phyloP scores from a whole-genome alignment of 2,888 invertebrate genomes.

The Eristalis intricaria region DNA sequence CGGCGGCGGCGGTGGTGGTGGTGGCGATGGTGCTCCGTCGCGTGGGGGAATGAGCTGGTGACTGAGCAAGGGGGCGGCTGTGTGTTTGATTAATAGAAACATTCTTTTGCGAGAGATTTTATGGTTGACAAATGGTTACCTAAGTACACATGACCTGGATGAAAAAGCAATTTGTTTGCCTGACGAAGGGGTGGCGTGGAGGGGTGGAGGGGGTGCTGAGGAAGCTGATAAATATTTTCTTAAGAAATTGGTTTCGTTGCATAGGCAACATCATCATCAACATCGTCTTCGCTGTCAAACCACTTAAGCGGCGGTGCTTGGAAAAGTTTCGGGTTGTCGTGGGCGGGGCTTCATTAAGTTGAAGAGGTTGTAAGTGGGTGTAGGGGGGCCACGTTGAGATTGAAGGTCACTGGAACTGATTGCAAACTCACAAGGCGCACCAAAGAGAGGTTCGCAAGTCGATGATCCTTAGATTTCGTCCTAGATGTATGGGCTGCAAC shows the following conservation, averaged over 20 bases:
- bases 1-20: not conserved
- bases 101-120: not conserved
- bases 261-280: not conserved
- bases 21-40: not conserved
- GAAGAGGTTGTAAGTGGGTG: too few relatives aligned
- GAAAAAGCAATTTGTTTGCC: not conserved
- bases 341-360: too few relatives aligned
- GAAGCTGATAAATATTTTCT: not conserved
- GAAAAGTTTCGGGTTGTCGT: too few relatives aligned
- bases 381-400: too few relatives aligned
- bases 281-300: not conserved
- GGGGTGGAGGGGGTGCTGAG: not conserved
- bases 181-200: not conserved
- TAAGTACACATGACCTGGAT: conserved; percentile 4
- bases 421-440: too few relatives aligned
- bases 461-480: too few relatives aligned
- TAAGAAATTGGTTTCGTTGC: not conserved
- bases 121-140: not conserved
- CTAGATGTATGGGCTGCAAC: too few relatives aligned
- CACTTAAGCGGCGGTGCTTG: not conserved
- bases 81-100: conserved; percentile 30
- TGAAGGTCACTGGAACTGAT: too few relatives aligned
- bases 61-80: not conserved
- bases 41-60: not conserved
- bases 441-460: too few relatives aligned